These are phyloP conservation scores for Cebidichthys violaceus DNA, from an alignment of 2,113 vertebrate species.

Conservation along the genomic window DNA sequence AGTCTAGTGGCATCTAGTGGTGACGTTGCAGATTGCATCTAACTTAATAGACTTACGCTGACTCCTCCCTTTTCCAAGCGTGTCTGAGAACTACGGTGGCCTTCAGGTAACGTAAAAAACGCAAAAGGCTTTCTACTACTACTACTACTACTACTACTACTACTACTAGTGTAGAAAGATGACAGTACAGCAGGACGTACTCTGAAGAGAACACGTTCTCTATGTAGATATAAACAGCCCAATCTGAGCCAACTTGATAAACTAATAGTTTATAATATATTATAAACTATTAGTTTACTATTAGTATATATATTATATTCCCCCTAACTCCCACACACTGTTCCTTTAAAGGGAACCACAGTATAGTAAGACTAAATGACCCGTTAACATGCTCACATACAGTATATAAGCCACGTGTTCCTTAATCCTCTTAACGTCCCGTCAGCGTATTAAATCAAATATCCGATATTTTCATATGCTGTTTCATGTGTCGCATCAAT, in stretches of 20 bases:
- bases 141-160: not conserved
- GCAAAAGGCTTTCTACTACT: not conserved
- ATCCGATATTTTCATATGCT: slow-evolving; percentile 8
- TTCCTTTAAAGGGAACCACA: not conserved
- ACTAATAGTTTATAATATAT: too few species aligned
- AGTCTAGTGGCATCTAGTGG: not conserved
- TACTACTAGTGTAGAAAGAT: too few species aligned
- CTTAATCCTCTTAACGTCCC: slow-evolving; percentile 40
- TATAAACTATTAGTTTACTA: too few species aligned
- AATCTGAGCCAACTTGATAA: not conserved
- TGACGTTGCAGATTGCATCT: not conserved
- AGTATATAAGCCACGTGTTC: not conserved
- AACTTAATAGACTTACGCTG: not conserved
- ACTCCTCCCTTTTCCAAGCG: not conserved
- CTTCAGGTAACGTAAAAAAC: not conserved
- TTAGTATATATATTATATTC: too few species aligned
- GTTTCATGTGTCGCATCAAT: slow-evolving; percentile 5
- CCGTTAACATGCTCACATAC: not conserved
- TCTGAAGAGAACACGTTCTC: too few species aligned
- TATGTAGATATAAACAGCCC: not conserved
- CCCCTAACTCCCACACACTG: not conserved
- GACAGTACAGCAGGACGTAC: too few species aligned
- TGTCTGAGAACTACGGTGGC: not conserved
- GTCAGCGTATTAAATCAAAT: slow-evolving; percentile 24
- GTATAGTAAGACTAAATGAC: not conserved